A percentile compares a stretch with the other conserved stretches of the same genome.
Evolutionary conservation across 1,140 invertebrate genomes (phyloP).

Genomic region (Lepeophtheirus salmonis): DNA sequence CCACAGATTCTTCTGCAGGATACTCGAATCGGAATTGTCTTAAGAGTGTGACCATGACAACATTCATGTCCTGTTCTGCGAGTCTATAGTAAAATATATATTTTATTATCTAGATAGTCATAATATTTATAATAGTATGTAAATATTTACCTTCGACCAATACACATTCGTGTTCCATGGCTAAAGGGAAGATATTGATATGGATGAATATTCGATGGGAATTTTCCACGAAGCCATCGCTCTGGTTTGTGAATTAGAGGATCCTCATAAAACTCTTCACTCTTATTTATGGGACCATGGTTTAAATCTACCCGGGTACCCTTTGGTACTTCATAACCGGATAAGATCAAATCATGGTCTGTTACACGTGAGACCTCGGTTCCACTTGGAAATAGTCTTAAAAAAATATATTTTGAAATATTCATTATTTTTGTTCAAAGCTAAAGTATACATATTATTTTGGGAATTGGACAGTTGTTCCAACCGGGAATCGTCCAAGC

Average conservation of each 20-base stretch:
- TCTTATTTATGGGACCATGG: conserved; percentile 27
- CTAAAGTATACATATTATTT: no score
- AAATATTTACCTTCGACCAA: conserved; percentile 24
- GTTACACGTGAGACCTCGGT: conserved; percentile 30
- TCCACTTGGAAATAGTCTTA: conserved; percentile 32
- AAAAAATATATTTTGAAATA: no score
- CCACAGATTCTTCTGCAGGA: conserved; percentile 21
- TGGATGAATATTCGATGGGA: conserved; percentile 26
- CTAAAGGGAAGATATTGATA: conserved; percentile 34
- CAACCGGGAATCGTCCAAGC: no score
- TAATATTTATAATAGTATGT: not conserved
- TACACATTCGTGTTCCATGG: conserved; percentile 36
- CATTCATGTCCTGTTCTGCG: conserved; percentile 32
- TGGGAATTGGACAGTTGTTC: no score
- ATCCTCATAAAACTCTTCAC: conserved; percentile 26
- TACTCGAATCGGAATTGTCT: conserved; percentile 14
- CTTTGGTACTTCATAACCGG: conserved; percentile 32
- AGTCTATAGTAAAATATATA: conserved; percentile 28
- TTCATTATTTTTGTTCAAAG: no score
- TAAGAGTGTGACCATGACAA: conserved; percentile 25
- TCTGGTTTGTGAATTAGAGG: conserved; percentile 28
- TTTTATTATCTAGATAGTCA: conserved; percentile 15
- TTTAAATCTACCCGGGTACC: conserved; percentile 32
- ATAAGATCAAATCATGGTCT: conserved; percentile 29
- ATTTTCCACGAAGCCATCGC: conserved; percentile 24